Evolutionary conservation across 2,888 invertebrate genomes (phyloP), one percentile per base, ranked within the genome.

Genomic region (Alloplasta piceator): DNA sequence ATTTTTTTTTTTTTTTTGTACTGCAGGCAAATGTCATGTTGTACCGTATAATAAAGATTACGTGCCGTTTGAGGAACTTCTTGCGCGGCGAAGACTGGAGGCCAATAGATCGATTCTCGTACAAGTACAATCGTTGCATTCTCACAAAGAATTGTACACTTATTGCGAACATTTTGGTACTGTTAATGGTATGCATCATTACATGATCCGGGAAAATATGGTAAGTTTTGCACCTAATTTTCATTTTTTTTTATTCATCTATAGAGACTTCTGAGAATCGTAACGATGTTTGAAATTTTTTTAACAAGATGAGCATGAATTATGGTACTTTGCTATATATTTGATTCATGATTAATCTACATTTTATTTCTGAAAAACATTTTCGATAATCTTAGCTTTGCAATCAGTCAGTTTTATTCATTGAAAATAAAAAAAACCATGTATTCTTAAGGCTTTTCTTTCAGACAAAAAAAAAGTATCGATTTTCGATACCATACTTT

Each of bases 41-140:
- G 50, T 39, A 36, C 78, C 78, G 12, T 71, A 82, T 61, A 63
- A 75, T 50, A 14, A 56, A 7, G 67, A 75, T 72, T 82, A 78
- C 63, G 12, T 81, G n/a, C 70, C 78, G 5, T 95, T 96, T 91
- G 94, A 95, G 79, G 94, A 95, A 78, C 91, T 95, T 83, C 92
- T 95, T 58, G 91, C 92, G 50, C 91, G 92, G 36, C 94, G 96
- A 84, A 94, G 95, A 89, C 89, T 92, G 2, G 94, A 97, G 90
- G 96, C 97, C 0, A 92, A 92, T 67, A 93, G 94, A 79, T 96
- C 96, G 92, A 93, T 97, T 73, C 92, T 97, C 43, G 95, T 97
- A 5, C 96, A 97, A 93, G 95, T 97, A 0, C 95, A 95, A 87
- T 96, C 96, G 0, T 94, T 95, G 71, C 94, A 95, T 63, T 96